phyloP scores from a whole-genome alignment of 37 sponge, comb jelly and placozoan species.

The Hexactinellida sp. region DNA sequence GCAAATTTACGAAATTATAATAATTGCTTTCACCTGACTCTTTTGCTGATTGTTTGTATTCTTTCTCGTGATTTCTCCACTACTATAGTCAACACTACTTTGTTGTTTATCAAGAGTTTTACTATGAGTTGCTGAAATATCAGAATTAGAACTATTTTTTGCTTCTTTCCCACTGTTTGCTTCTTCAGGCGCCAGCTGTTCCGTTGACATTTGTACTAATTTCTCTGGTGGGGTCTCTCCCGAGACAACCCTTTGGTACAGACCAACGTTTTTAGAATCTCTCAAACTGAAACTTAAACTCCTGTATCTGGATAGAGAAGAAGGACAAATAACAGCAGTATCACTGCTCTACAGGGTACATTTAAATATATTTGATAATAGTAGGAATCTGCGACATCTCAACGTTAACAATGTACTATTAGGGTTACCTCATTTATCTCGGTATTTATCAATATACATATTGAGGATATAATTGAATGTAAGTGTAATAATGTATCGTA shows the following conservation, averaged over 20 bases:
- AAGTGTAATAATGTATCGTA: too few relatives aligned
- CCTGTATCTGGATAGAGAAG: conserved; percentile 4
- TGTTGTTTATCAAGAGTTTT: conserved; percentile 1
- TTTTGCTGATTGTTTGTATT: not conserved
- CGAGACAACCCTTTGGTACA: conserved; percentile 7
- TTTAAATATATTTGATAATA: too few relatives aligned
- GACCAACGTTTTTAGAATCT: conserved; percentile 8
- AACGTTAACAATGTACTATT: not conserved
- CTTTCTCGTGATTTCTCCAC: conserved; percentile 1
- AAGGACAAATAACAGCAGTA: not conserved
- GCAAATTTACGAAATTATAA: too few relatives aligned
- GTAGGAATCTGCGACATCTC: not conserved
- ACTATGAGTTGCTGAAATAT: not conserved
- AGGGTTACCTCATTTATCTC: not conserved
- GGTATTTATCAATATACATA: too few relatives aligned
- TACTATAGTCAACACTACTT: not conserved
- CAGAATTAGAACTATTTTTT: conserved; percentile 12
- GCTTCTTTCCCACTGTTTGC: not conserved
- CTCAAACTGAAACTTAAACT: conserved; percentile 17
- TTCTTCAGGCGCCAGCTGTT: not conserved
- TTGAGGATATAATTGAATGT: too few relatives aligned
- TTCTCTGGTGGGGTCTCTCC: not conserved
- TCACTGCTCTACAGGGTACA: not conserved
- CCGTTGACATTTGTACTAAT: conserved; percentile 1
- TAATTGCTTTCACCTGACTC: not conserved